These are phyloP conservation scores for Sitta europaea DNA, from an alignment of 2,113 vertebrate species.

Conservation along the genomic window DNA sequence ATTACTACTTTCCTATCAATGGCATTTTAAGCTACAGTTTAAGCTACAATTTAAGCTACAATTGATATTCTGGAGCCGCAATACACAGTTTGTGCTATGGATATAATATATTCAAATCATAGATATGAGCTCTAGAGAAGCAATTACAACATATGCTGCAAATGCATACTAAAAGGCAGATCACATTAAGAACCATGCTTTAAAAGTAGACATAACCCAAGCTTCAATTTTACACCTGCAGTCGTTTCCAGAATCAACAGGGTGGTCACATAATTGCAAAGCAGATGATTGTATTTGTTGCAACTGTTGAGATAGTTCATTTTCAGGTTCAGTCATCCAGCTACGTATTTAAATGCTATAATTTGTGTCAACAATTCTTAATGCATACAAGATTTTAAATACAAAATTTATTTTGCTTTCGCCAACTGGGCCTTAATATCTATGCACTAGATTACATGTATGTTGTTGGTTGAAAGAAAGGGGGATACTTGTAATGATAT, in stretches of 20 bases:
- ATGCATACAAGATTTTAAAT: not conserved
- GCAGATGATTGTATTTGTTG: not conserved
- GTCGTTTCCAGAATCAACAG: not conserved
- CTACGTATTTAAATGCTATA: constrained; percentile 7
- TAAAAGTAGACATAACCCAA: not conserved
- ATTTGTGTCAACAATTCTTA: not conserved
- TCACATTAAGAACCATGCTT: constrained; percentile 6
- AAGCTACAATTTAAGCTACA: constrained; percentile 15
- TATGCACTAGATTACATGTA: not conserved
- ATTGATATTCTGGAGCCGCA: not conserved
- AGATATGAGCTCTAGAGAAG: not conserved
- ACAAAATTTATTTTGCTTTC: not conserved
- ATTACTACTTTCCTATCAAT: constrained; percentile 17
- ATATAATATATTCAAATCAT: constrained; percentile 36
- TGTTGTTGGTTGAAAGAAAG: not conserved
- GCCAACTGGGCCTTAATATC: not conserved
- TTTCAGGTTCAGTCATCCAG: constrained; percentile 9
- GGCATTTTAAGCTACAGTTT: constrained; percentile 5
- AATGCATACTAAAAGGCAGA: constrained; percentile 1
- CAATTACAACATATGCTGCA: constrained; percentile 2
- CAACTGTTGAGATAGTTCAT: not conserved
- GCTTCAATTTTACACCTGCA: constrained; percentile 41
- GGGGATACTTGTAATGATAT: not conserved
- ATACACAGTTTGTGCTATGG: not conserved
- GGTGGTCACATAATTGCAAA: not conserved